Evolutionary conservation across 1,140 invertebrate species (phyloP), one percentile per base, ranked within the genome.

Genomic region (Plodia interpunctella): DNA sequence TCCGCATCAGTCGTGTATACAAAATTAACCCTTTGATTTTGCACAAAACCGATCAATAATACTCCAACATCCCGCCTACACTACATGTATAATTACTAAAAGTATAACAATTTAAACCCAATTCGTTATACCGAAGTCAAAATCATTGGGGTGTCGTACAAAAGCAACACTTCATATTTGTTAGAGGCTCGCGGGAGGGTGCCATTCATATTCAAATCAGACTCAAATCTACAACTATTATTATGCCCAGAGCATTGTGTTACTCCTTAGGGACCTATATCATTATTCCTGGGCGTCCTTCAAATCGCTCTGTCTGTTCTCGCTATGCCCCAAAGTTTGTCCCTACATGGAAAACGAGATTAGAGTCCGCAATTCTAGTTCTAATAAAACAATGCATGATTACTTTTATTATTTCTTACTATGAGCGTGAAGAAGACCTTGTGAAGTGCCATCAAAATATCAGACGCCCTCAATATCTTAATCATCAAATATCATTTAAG

Each of bases 181-280:
- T 88, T 88, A 81, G 72, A 68, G 73, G 71, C 71, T 73, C 84
- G 78, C 85, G 77, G 82, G 83, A 87, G 83, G 86, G 85, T 74
- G 69, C 80, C 74, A 87, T 88, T 88, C 83, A 88, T 83, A 88
- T 88, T 87, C 78, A 87, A 88, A 88, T 88, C 74, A 79, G 80
- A 83, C 80, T 87, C 83, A 87, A 86, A 88, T 87, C 83, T 88
- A 87, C 83, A 86, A 88, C 83, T 88, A 88, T 87, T 87, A 88
- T 88, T 88, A 88, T 84, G 72, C 83, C 74, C 62, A 60, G 66
- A 44, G 74, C 78, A 87, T 88, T 88, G 86, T 88, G 76, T 78
- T 38, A 65, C 73, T 84, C 86, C 83, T 83, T 69, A 61, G 86
- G 78, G 86, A 87, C 80, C 80, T 87, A 86, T 84, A 79, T 84